Conservation (phyloP, 2,797 vertebrate species). For the Lutjanus campechanus region DNA sequence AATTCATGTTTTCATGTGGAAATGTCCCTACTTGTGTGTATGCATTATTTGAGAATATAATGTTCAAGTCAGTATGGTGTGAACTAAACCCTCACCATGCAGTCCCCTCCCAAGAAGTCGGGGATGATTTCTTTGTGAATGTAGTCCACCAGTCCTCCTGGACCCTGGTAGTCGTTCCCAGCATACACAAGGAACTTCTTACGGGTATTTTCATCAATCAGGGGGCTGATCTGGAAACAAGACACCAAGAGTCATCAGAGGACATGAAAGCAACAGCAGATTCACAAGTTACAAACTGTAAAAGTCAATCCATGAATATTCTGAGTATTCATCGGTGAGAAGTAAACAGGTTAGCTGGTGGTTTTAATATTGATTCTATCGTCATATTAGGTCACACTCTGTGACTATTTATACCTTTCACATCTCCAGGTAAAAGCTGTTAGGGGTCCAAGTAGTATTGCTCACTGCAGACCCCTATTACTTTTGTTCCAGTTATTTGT, state of each 20-base stretch:
- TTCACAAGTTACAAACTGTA: background rate
- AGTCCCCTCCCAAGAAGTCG: conserved; percentile 94
- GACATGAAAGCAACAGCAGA: conserved; percentile 14
- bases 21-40: too few species aligned
- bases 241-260: background rate
- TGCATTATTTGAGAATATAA: background rate
- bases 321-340: conserved; percentile 19
- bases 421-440: background rate
- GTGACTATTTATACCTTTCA: background rate
- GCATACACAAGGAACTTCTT: conserved; percentile 97
- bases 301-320: background rate
- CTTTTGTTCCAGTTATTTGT: too few species aligned
- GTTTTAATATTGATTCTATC: background rate
- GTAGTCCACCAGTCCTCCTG: conserved; percentile 94
- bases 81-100: conserved; percentile 86
- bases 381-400: background rate
- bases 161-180: conserved; percentile 95
- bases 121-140: conserved; percentile 93
- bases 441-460: too few species aligned
- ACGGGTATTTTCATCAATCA: conserved; percentile 97
- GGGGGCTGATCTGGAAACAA: conserved; percentile 91
- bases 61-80: background rate
- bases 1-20: background rate
- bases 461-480: too few species aligned
- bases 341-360: conserved; percentile 20